Conservation (phyloP, 2,113 vertebrate genomes). For the Daboia siamensis region DNA sequence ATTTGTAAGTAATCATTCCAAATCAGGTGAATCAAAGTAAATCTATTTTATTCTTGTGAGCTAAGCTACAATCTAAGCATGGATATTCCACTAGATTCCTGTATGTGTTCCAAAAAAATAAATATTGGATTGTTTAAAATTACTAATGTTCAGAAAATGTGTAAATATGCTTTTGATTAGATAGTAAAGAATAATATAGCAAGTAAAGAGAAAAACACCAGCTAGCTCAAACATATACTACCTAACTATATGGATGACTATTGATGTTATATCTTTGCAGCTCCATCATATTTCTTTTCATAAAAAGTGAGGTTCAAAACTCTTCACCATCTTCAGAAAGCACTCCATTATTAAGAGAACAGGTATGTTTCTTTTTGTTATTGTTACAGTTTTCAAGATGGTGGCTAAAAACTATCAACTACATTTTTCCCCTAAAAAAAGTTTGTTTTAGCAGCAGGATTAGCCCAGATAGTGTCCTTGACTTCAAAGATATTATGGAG, state of each 20-base stretch:
- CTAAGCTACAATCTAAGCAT: neutral
- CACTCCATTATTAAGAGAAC: conserved; percentile 75
- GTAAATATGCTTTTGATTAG: neutral
- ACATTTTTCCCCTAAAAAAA: neutral
- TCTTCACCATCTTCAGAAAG: conserved; percentile 59
- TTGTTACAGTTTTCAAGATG: conserved; percentile 20
- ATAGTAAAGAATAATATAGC: neutral
- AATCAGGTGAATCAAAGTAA: neutral
- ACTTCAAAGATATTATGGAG: neutral
- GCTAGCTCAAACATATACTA: neutral
- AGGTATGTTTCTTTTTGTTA: conserved; percentile 68
- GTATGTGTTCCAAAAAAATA: neutral
- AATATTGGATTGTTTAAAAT: neutral
- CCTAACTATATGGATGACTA: neutral
- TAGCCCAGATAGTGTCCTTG: neutral
- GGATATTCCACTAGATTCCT: neutral
- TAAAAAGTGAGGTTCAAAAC: conserved; percentile 79
- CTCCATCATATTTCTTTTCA: conserved; percentile 86
- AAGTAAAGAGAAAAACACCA: neutral
- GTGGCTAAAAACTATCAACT: neutral
- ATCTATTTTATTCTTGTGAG: neutral
- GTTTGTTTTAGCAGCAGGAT: neutral
- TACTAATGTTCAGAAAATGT: neutral
- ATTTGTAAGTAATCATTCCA: neutral
- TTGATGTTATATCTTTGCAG: conserved; percentile 68